A percentile compares a stretch with the other conserved stretches of the same genome.
Evolutionary conservation across 2,113 vertebrate genomes (phyloP).

Genomic region (Bufo gargarizans): DNA sequence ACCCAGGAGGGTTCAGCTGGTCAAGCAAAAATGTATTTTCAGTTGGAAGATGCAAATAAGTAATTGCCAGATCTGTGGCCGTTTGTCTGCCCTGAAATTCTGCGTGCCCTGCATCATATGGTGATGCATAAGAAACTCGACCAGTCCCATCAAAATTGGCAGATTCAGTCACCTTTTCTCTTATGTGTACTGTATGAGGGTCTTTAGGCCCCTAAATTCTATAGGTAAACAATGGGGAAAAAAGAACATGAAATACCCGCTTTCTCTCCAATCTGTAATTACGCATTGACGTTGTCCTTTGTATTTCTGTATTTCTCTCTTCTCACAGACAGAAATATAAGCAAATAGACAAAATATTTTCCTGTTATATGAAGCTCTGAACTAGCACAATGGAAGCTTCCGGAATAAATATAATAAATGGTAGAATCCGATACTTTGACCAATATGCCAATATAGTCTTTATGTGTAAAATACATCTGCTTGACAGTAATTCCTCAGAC

Average conservation of each 20-base stretch:
- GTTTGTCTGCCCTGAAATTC: too few relatives aligned
- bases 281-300: background rate
- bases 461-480: slow-evolving; percentile 41
- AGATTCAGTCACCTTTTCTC: too few relatives aligned
- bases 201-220: too few relatives aligned
- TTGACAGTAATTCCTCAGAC: slow-evolving; percentile 56
- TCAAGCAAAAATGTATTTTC: too few relatives aligned
- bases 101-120: too few relatives aligned
- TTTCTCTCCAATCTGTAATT: background rate
- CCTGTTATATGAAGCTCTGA: background rate
- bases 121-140: too few relatives aligned
- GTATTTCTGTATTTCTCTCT: background rate
- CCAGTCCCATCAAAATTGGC: too few relatives aligned
- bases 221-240: background rate
- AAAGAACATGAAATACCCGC: background rate
- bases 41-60: too few relatives aligned
- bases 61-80: too few relatives aligned
- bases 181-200: too few relatives aligned
- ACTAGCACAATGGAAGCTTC: slow-evolving; percentile 19
- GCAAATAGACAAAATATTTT: slow-evolving; percentile 7
- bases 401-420: slow-evolving; percentile 57
- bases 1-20: too few relatives aligned
- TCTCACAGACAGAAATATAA: background rate
- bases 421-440: slow-evolving; percentile 63
- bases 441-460: slow-evolving; percentile 62